phyloP scores from a whole-genome alignment of 2,888 invertebrate species.

The Nemurella pictetii region DNA sequence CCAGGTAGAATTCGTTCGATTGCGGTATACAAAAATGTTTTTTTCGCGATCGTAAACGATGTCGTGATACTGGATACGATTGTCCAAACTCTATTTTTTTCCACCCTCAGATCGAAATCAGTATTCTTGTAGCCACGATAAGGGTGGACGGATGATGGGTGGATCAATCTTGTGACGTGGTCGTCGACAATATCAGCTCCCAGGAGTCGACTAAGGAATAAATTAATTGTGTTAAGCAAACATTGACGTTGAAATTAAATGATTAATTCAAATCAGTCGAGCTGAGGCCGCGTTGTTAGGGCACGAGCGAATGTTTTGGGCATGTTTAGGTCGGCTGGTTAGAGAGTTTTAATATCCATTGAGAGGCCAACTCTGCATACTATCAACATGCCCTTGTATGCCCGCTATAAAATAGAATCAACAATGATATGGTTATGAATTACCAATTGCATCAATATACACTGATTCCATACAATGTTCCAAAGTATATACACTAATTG shows the following conservation, averaged over 20 bases:
- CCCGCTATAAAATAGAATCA: too few relatives aligned
- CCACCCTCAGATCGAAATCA: background rate
- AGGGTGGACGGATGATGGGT: background rate
- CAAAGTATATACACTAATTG: too few relatives aligned
- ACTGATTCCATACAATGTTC: too few relatives aligned
- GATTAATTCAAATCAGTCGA: background rate
- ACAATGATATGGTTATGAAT: too few relatives aligned
- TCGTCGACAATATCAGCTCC: background rate
- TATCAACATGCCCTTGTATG: too few relatives aligned
- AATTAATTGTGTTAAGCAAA: background rate
- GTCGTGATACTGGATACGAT: background rate
- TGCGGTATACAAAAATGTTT: background rate
- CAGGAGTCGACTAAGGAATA: background rate
- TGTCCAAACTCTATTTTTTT: background rate
- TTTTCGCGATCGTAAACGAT: background rate
- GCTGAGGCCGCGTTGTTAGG: background rate
- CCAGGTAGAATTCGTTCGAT: too few relatives aligned
- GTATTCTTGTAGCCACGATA: background rate
- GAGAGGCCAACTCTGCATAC: too few relatives aligned
- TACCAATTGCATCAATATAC: too few relatives aligned
- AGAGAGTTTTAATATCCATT: too few relatives aligned
- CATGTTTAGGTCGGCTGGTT: too few relatives aligned
- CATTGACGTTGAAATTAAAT: background rate
- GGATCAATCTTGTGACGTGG: background rate
- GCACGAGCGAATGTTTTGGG: too few relatives aligned